A percentile compares a stretch with the other conserved stretches of the same genome.
phyloP scores from a whole-genome alignment of 1,140 invertebrate species.

The Zaprionus gabonicus region DNA sequence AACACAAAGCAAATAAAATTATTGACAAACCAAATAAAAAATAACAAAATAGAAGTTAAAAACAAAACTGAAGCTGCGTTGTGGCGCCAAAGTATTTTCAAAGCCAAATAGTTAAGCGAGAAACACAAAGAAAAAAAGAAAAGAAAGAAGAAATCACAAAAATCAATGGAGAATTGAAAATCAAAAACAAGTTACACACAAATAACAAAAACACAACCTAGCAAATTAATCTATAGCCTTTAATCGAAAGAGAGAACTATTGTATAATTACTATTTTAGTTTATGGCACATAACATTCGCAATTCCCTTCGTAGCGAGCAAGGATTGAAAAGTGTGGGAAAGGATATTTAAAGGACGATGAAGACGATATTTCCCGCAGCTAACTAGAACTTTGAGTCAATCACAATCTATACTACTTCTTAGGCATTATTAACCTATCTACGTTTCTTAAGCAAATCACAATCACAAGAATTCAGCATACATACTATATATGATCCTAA shows the following conservation, averaged over 20 bases:
- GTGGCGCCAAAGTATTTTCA: conserved; percentile 79
- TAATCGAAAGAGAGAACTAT: conserved; percentile 26
- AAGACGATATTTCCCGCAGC: background rate
- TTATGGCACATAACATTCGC: conserved; percentile 69
- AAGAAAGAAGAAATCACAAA: background rate
- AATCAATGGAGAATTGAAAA: conserved; percentile 25
- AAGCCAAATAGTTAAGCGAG: conserved; percentile 83
- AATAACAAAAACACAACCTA: conserved; percentile 35
- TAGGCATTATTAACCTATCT: background rate
- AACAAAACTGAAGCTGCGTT: conserved; percentile 60
- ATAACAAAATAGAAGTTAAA: conserved; percentile 12
- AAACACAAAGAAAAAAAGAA: conserved; percentile 17
- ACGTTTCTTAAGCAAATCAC: conserved; percentile 19
- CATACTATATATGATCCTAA: conserved; percentile 18
- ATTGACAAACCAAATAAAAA: conserved; percentile 22
- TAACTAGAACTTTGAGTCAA: conserved; percentile 15
- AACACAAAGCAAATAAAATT: conserved; percentile 12
- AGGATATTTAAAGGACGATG: background rate
- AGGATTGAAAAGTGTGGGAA: conserved; percentile 14
- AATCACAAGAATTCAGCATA: background rate
- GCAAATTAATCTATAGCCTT: conserved; percentile 43
- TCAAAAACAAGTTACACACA: conserved; percentile 33
- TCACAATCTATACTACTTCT: conserved; percentile 16
- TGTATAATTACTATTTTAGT: conserved; percentile 27
- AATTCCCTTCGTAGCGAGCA: conserved; percentile 62